phyloP scores from a whole-genome alignment of 2,888 invertebrate genomes.

The Adineta ricciae region DNA sequence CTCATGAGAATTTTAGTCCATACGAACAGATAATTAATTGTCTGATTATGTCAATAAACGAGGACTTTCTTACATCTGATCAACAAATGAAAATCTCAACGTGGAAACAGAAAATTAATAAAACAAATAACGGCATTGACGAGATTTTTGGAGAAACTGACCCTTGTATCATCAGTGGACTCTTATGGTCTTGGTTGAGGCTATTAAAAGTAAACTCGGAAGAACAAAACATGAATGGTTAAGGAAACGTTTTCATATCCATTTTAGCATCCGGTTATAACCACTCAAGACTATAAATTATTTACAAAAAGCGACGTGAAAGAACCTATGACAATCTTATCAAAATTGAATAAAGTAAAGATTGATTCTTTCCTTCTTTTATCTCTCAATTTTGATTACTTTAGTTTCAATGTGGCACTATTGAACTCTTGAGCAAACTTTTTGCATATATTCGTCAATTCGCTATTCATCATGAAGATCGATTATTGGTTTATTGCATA shows the following conservation, averaged over 20 bases:
- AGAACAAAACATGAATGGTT: background rate
- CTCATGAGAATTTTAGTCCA: background rate
- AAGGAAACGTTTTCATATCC: background rate
- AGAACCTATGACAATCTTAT: background rate
- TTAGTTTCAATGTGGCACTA: background rate
- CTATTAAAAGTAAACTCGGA: constrained; percentile 21
- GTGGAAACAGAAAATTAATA: constrained; percentile 25
- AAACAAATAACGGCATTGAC: background rate
- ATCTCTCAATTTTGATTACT: background rate
- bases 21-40: background rate
- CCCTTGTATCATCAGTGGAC: constrained; percentile 19
- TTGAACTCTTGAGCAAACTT: background rate
- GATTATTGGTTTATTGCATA: background rate
- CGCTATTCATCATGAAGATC: background rate
- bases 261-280: background rate
- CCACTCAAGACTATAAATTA: background rate
- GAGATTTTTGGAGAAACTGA: constrained; percentile 24
- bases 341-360: background rate
- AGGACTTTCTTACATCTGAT: background rate
- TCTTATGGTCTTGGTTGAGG: constrained; percentile 31
- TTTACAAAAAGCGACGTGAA: background rate
- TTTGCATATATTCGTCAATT: constrained; percentile 8
- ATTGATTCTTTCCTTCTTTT: background rate
- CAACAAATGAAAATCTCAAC: background rate
- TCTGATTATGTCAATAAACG: background rate